These are phyloP conservation scores for Athripsodes cinereus DNA, from an alignment of 2,888 invertebrate genomes.

Conservation along the genomic window DNA sequence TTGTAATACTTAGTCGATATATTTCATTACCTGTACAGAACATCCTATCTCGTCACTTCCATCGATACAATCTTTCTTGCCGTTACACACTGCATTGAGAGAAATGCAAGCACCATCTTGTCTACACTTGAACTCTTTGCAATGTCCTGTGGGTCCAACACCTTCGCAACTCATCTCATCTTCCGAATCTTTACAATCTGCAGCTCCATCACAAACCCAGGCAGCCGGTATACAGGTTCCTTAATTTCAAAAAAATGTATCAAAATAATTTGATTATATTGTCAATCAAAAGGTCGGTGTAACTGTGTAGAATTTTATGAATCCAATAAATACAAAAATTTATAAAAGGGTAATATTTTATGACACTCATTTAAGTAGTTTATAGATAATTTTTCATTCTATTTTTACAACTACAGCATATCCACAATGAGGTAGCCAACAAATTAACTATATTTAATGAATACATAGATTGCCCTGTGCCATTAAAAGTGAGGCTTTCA, in stretches of 20 bases:
- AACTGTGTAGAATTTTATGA: too few relatives aligned
- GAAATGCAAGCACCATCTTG: conserved; percentile 52
- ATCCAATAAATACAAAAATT: too few relatives aligned
- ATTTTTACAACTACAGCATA: too few relatives aligned
- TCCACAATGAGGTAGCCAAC: too few relatives aligned
- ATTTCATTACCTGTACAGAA: conserved; percentile 5
- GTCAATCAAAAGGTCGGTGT: too few relatives aligned
- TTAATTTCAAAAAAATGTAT: conserved; percentile 22
- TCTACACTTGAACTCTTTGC: conserved; percentile 29
- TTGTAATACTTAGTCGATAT: not conserved
- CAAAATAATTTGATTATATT: too few relatives aligned
- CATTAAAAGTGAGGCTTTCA: too few relatives aligned
- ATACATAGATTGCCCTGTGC: too few relatives aligned
- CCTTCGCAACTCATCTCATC: conserved; percentile 59
- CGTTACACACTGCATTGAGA: conserved; percentile 47
- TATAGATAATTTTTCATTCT: too few relatives aligned
- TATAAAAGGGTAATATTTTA: too few relatives aligned
- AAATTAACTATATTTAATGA: too few relatives aligned
- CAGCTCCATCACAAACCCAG: conserved; percentile 78
- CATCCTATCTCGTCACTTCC: conserved; percentile 43
- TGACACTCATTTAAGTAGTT: too few relatives aligned
- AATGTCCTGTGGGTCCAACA: conserved; percentile 51
- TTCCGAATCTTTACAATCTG: conserved; percentile 74
- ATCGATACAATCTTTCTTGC: conserved; percentile 50
- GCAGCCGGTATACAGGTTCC: conserved; percentile 71